Percentiles rank a stretch among this genome's conserved stretches.
These are phyloP conservation scores for Bungarus multicinctus DNA, from an alignment of 2,113 vertebrate genomes.

Conservation along the genomic window DNA sequence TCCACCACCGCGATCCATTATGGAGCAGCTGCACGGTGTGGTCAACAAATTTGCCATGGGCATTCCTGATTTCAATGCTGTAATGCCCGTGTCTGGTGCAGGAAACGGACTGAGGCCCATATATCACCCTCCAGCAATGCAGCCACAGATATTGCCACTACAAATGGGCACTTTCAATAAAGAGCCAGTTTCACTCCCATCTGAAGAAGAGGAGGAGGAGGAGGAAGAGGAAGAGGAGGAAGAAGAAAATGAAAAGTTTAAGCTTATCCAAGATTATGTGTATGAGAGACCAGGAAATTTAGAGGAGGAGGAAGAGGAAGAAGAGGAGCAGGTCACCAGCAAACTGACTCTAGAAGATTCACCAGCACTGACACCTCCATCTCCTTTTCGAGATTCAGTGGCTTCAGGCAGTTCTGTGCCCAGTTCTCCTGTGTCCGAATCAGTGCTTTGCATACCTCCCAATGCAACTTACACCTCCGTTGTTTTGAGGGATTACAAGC, in stretches of 20 bases:
- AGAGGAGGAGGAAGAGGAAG: conserved; percentile 78
- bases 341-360: conserved; percentile 84
- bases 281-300: conserved; percentile 79
- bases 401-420: conserved; percentile 82
- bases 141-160: conserved; percentile 70
- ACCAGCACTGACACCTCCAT: conserved; percentile 87
- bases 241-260: conserved; percentile 75
- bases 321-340: conserved; percentile 71
- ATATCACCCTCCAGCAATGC: conserved; percentile 63
- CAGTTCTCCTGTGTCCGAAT: conserved; percentile 82
- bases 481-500: conserved; percentile 87
- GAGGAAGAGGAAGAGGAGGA: conserved; percentile 69
- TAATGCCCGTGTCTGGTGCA: conserved; percentile 57
- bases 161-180: conserved; percentile 70
- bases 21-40: conserved; percentile 78
- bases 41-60: conserved; percentile 77
- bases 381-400: conserved; percentile 94
- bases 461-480: conserved; percentile 82
- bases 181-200: conserved; percentile 69
- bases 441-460: conserved; percentile 79
- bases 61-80: conserved; percentile 70
- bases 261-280: conserved; percentile 87
- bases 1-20: conserved; percentile 57
- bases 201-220: conserved; percentile 69
- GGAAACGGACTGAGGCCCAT: conserved; percentile 63